Conservation (phyloP, 2,113 vertebrate species). For the Cariama cristata region DNA sequence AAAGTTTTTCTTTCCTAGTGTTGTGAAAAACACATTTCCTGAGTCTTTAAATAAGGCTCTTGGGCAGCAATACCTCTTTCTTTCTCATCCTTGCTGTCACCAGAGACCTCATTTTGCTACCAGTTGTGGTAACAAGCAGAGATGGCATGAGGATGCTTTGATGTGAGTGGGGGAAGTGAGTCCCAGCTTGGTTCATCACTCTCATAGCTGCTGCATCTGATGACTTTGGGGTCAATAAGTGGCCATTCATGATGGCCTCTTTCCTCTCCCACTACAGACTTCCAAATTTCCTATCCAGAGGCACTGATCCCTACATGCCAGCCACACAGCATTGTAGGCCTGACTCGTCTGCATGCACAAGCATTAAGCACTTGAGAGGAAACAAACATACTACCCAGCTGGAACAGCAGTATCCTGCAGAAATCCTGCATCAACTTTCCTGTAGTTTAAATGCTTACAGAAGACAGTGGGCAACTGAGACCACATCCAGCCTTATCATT, state of each 20-base stretch:
- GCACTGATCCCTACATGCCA: not conserved
- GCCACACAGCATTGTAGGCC: not conserved
- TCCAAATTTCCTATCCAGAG: not conserved
- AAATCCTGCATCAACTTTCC: not conserved
- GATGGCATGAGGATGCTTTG: not conserved
- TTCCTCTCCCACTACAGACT: not conserved
- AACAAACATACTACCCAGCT: not conserved
- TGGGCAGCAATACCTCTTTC: not conserved
- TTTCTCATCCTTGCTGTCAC: not conserved
- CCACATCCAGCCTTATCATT: not conserved
- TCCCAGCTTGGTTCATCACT: not conserved
- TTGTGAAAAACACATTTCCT: not conserved
- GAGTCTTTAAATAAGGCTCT: not conserved
- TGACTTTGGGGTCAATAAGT: not conserved
- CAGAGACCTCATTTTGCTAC: not conserved
- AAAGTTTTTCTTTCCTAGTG: not conserved
- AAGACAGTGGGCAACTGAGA: not conserved
- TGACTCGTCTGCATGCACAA: not conserved
- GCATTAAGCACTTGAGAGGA: not conserved
- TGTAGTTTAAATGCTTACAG: not conserved
- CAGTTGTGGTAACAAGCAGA: not conserved
- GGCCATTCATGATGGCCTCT: not conserved
- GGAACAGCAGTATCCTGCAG: not conserved
- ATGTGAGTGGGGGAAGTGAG: not conserved
- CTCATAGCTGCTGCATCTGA: not conserved